A percentile compares a stretch with the other conserved stretches of the same genome.
Conservation (phyloP, 2,113 vertebrate species). For the Pipa parva region DNA sequence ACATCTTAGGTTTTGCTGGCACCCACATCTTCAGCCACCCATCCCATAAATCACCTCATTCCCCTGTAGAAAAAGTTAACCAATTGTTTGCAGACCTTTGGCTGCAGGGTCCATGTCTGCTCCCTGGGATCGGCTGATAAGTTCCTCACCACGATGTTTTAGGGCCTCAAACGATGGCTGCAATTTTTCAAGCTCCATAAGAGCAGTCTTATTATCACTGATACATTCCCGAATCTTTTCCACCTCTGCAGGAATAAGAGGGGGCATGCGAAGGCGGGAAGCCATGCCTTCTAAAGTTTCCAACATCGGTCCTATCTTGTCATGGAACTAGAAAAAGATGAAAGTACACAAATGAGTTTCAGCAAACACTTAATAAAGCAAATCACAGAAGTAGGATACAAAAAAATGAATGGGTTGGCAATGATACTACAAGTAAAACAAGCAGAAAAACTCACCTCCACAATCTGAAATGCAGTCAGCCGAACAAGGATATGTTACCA, state of each 20-base stretch:
- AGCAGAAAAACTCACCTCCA: conserved; percentile 66
- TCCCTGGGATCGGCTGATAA: conserved; percentile 79
- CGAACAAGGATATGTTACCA: conserved; percentile 77
- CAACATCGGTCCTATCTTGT: conserved; percentile 97
- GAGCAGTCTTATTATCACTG: conserved; percentile 80
- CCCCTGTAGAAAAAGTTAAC: too few species aligned
- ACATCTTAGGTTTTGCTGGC: too few species aligned
- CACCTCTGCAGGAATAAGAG: conserved; percentile 90
- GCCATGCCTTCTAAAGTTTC: conserved; percentile 86
- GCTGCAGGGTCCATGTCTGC: conserved; percentile 85
- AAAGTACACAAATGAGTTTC: not conserved
- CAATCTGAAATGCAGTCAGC: conserved; percentile 76
- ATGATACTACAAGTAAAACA: conserved; percentile 22
- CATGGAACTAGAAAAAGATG: conserved; percentile 75
- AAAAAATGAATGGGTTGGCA: not conserved
- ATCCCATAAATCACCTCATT: too few species aligned
- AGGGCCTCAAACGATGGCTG: conserved; percentile 91
- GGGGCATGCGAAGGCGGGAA: conserved; percentile 81
- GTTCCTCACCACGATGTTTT: conserved; percentile 85
- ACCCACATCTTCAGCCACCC: too few species aligned
- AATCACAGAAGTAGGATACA: not conserved
- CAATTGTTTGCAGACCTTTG: conserved; percentile 73
- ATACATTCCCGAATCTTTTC: conserved; percentile 97
- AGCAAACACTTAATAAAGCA: not conserved
- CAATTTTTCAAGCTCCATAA: conserved; percentile 92